Base-by-base conservation (phyloP, 1,140 invertebrate genomes). In the Macrocentrus cingulum region DNA sequence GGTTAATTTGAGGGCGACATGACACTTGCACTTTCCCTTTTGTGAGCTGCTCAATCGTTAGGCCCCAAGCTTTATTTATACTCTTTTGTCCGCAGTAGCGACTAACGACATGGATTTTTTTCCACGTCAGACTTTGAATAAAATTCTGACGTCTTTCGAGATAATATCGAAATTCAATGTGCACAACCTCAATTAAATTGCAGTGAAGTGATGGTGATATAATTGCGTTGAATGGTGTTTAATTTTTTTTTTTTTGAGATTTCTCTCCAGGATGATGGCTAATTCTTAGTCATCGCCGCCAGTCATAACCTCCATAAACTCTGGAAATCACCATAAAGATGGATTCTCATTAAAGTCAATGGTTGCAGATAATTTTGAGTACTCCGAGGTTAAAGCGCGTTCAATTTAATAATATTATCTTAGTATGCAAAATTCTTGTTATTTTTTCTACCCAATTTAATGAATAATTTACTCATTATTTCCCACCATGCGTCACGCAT, bases 251-350 rank as follows among this genome's bases (percentile, higher is more conserved):
- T 29, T 4, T 5, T 48, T 20, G 13, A 11, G 45, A 18, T 48
- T 48, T 48, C n/a, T 48, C 19, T n/a, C 29, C 20, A 23, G n/a
- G n/a, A 5, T 44, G 2, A 6, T n/a, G 13, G 36, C 36, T 13
- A 8, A 39, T 20, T n/a, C 34, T 58, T 53, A 58, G 36, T 61
- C 55, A 53, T 62, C 60, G 23, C 60, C 60, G 2, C 60, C 60
- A 22, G 60, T 58, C 60, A 62, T 62, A 23, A 62, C 60, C 45
- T 58, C 60, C 60, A 62, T 62, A 42, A 62, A 62, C 42, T 62
- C 60, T 62, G 55, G 7, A 62, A 62, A 7, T 1, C 39, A 41
- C 41, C 9, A 23, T 44, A 34, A 55, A 5, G 44, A 54, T 36
- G 13, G 19, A 51, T 22, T 9, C 13, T 48, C n/a, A n/a, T n/a